phyloP scores from a whole-genome alignment of 2,797 vertebrate species.

The Psittacula derbiana region DNA sequence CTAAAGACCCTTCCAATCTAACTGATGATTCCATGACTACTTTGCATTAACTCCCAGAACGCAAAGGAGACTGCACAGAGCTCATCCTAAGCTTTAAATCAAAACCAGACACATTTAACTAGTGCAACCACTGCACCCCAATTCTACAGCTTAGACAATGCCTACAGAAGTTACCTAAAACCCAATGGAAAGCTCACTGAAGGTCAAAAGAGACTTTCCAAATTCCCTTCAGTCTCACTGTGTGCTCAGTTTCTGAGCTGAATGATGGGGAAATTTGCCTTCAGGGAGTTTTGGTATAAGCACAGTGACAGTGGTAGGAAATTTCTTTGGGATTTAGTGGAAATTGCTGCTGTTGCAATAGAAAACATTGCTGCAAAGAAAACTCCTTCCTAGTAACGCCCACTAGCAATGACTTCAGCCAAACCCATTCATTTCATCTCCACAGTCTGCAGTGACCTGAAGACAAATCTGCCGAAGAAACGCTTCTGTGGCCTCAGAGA shows the following conservation, averaged over 20 bases:
- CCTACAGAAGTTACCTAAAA: neutral
- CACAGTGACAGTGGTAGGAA: accelerated
- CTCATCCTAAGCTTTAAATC: neutral
- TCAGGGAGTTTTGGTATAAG: neutral
- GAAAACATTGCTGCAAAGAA: neutral
- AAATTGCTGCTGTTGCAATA: neutral
- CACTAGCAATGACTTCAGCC: neutral
- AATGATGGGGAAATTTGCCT: neutral
- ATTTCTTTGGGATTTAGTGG: neutral
- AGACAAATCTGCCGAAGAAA: neutral
- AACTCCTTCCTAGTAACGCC: neutral
- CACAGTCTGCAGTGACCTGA: accelerated
- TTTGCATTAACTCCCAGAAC: neutral
- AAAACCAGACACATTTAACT: neutral
- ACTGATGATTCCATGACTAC: neutral
- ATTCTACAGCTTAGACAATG: neutral
- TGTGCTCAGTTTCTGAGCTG: neutral
- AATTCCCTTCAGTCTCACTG: neutral
- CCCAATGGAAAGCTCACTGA: neutral
- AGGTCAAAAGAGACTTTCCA: neutral
- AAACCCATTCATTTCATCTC: neutral
- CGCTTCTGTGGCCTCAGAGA: accelerated
- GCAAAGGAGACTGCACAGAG: neutral
- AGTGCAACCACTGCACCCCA: neutral
- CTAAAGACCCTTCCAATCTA: neutral